A percentile compares a stretch with the other conserved stretches of the same genome.
phyloP scores from a whole-genome alignment of 2,113 vertebrate genomes.

The Zingel zingel region DNA sequence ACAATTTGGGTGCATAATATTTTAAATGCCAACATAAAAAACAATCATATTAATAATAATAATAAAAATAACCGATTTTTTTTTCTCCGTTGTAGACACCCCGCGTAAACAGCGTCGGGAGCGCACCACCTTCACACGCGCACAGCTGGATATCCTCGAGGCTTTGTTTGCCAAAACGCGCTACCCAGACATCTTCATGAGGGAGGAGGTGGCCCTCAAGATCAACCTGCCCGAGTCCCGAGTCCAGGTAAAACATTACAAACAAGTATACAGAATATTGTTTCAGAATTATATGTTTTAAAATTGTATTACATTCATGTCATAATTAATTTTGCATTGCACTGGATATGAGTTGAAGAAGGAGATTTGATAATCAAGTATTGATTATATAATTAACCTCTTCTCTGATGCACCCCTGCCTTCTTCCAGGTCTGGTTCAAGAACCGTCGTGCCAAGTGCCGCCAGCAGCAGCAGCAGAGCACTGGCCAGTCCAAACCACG shows the following conservation, averaged over 20 bases:
- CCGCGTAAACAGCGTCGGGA: slow-evolving; percentile 90
- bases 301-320: neutral
- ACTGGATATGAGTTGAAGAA: too few species aligned
- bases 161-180: slow-evolving; percentile 90
- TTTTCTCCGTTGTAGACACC: slow-evolving; percentile 68
- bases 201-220: slow-evolving; percentile 91
- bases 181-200: slow-evolving; percentile 92
- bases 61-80: neutral
- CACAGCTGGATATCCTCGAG: slow-evolving; percentile 90
- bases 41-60: neutral
- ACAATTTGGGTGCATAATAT: neutral
- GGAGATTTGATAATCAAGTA: neutral
- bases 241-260: slow-evolving; percentile 84
- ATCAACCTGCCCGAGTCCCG: slow-evolving; percentile 91
- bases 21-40: neutral
- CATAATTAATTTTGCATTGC: neutral
- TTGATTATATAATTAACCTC: neutral
- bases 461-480: slow-evolving; percentile 90
- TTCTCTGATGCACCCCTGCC: neutral
- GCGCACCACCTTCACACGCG: slow-evolving; percentile 90
- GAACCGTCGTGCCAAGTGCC: slow-evolving; percentile 90
- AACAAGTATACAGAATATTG: neutral
- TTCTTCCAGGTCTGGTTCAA: slow-evolving; percentile 88
- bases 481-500: slow-evolving; percentile 88
- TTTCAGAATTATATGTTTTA: neutral